phyloP scores from a whole-genome alignment of 2,113 vertebrate genomes.

The Gopherus flavomarginatus region DNA sequence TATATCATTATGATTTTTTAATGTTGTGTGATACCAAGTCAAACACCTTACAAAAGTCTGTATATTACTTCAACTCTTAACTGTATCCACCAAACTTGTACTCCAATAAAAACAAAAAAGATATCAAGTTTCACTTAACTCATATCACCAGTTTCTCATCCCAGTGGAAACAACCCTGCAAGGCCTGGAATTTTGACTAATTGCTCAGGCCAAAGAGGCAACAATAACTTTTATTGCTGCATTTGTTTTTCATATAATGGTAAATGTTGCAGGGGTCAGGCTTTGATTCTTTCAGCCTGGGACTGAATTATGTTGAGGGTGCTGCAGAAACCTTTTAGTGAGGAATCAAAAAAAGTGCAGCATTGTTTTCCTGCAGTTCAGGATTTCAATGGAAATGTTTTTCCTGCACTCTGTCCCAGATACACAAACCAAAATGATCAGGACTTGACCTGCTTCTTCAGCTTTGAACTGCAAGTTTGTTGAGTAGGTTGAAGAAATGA shows the following conservation, averaged over 20 bases:
- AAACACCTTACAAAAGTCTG: not conserved
- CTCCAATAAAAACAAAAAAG: no score
- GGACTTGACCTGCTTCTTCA: constrained; percentile 49
- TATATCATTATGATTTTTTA: not conserved
- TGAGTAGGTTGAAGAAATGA: constrained; percentile 52
- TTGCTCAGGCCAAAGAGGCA: not conserved
- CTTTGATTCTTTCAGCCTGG: constrained; percentile 17
- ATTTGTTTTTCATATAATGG: constrained; percentile 31
- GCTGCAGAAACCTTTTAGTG: not conserved
- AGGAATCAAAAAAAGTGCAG: not conserved
- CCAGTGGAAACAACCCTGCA: constrained; percentile 11
- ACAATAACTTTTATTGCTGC: not conserved
- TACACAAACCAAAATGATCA: constrained; percentile 27
- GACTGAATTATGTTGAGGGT: not conserved
- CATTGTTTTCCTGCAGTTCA: not conserved
- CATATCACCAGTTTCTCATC: constrained; percentile 24
- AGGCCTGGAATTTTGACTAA: not conserved
- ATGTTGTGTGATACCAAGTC: not conserved
- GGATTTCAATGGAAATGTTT: constrained; percentile 5
- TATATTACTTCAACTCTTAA: no score
- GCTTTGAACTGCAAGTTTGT: constrained; percentile 44
- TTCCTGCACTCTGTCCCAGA: not conserved
- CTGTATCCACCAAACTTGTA: no score
- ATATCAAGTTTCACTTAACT: not conserved
- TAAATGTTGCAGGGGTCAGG: not conserved